phyloP scores from a whole-genome alignment of 2,113 vertebrate genomes.

The Salvelinus namaycush region DNA sequence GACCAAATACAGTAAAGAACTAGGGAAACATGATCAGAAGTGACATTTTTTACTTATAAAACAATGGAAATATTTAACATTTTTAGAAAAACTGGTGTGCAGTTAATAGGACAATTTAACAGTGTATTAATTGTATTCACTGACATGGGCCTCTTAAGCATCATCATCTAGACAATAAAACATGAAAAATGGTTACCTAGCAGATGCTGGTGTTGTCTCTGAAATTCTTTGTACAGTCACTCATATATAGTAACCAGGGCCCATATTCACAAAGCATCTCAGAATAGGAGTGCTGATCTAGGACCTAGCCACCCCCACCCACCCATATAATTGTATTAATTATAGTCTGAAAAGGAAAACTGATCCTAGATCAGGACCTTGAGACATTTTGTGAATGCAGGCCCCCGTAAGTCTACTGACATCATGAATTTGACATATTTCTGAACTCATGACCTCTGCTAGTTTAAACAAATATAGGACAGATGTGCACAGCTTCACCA shows the following conservation, averaged over 20 bases:
- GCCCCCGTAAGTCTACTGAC: no score
- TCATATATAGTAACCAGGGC: not conserved
- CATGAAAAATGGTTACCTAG: not conserved
- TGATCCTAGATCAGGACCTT: no score
- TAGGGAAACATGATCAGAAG: constrained; percentile 69
- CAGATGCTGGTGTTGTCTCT: not conserved
- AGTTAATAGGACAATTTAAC: constrained; percentile 11
- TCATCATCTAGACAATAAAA: not conserved
- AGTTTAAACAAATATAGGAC: constrained; percentile 49
- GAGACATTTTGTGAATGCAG: not conserved
- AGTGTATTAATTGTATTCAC: not conserved
- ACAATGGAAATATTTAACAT: constrained; percentile 73
- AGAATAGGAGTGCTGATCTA: no score
- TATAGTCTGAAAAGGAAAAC: no score
- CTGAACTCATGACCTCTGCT: constrained; percentile 43
- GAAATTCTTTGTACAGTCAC: not conserved
- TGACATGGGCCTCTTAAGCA: not conserved
- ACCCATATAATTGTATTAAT: no score
- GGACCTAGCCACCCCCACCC: no score
- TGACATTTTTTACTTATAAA: constrained; percentile 74
- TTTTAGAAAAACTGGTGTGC: constrained; percentile 59
- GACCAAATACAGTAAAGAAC: not conserved
- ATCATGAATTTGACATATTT: constrained; percentile 23
- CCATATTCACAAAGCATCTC: no score
- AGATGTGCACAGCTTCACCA: constrained; percentile 66